phyloP scores from a whole-genome alignment of 2,113 vertebrate genomes.

The Oreochromis aureus region DNA sequence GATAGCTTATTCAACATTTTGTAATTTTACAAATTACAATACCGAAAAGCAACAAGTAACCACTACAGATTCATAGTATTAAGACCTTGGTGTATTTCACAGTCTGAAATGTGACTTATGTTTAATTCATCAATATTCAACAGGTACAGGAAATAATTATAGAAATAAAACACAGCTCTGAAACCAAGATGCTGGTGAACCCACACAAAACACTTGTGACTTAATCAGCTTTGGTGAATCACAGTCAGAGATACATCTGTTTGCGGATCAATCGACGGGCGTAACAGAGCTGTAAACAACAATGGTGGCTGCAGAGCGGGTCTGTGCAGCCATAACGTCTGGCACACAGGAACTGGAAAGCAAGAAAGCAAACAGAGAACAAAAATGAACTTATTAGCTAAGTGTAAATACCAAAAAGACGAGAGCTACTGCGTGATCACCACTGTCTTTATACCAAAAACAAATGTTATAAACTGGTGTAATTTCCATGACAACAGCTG shows the following conservation, averaged over 20 bases:
- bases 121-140: background rate
- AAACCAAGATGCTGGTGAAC: background rate
- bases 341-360: background rate
- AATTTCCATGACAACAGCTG: constrained; percentile 38
- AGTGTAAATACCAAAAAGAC: constrained; percentile 7
- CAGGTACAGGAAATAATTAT: background rate
- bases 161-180: background rate
- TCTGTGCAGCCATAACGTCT: constrained; percentile 5
- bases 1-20: background rate
- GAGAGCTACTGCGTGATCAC: background rate
- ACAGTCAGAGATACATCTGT: constrained; percentile 13
- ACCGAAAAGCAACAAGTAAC: background rate
- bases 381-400: constrained; percentile 23
- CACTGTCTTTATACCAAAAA: constrained; percentile 5
- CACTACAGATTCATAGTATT: background rate
- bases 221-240: background rate
- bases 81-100: background rate
- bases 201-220: background rate
- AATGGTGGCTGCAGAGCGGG: background rate
- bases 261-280: constrained; percentile 10
- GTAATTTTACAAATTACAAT: background rate
- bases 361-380: constrained; percentile 21
- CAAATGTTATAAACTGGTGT: constrained; percentile 14
- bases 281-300: constrained; percentile 21
- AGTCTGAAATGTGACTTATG: background rate